Evolutionary conservation across 2,113 vertebrate genomes (phyloP), one percentile per base, ranked within the genome.

Genomic region (Eretmodus cyanostictus): DNA sequence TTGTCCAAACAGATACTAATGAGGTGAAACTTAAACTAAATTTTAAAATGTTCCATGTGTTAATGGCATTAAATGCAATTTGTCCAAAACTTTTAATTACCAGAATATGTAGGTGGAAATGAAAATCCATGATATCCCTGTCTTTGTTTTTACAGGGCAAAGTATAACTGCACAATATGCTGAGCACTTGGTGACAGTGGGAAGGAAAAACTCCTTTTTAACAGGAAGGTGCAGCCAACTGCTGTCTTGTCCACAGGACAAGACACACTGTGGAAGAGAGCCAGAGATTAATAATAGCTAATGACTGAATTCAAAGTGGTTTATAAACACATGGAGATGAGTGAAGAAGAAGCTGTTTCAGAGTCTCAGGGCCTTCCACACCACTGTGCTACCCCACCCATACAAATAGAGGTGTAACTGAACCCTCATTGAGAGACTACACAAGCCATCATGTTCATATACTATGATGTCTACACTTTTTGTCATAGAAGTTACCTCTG

Each of bases 1-100:
- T 4, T 42, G 63, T 14, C n/a, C 36, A 71, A 24, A 42, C 0
- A 0, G 12, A 71, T 0, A 10, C 12, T 42, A 42, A 24, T 71
- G 36, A 71, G 66, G 36, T 6, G 3, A 71, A 42, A 68, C 61
- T 8, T 38, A n/a, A 68, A 66, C 34, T 66, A 13, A 66, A 71
- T 71, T 68, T 40, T 22, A 68, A 9, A 71, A 40, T 40, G n/a
- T 40, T 71, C 11, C n/a, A 14, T 24, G 36, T 42, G 11, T 40
- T 42, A 0, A 42, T 71, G 24, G 12, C 12, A 24, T 71, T 71
- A 16, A 42, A 27, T 42, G 12, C 38, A 71, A 5, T 68, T 68
- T 68, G 63, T 68, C 13, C 13, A 0, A 71, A 0, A 45, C 8
- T 73, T 66, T 45, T 73, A 45, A 73, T 73, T 45, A 73, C 0